These are phyloP conservation scores for Uloborus plumipes DNA, from an alignment of 2,888 invertebrate genomes.

Conservation along the genomic window DNA sequence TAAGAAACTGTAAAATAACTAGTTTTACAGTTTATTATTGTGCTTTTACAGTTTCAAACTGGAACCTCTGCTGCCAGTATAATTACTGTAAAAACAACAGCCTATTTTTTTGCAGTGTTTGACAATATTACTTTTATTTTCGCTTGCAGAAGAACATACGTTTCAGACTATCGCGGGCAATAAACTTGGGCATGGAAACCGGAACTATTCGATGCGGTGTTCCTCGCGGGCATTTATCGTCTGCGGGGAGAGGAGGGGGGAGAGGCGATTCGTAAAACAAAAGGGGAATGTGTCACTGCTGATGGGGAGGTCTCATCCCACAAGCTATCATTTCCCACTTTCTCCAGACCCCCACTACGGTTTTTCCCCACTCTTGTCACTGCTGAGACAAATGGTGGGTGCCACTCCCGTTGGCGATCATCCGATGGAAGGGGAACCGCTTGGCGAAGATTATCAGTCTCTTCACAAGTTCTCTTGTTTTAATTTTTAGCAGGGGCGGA, in stretches of 20 bases:
- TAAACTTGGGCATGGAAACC: not conserved
- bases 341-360: not conserved
- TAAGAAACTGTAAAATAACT: too few relatives aligned
- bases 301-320: constrained; percentile 19
- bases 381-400: constrained; percentile 30
- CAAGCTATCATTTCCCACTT: constrained; percentile 59
- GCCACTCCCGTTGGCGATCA: constrained; percentile 9
- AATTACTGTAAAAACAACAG: too few relatives aligned
- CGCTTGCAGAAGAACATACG: not conserved
- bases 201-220: constrained; percentile 1
- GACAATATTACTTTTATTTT: too few relatives aligned
- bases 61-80: too few relatives aligned
- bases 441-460: too few relatives aligned
- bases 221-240: not conserved
- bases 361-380: constrained; percentile 17
- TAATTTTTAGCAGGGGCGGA: too few relatives aligned
- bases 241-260: not conserved
- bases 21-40: too few relatives aligned
- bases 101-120: too few relatives aligned
- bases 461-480: too few relatives aligned
- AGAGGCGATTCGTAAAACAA: not conserved
- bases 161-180: not conserved
- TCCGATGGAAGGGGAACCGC: not conserved
- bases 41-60: too few relatives aligned
- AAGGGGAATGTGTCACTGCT: constrained; percentile 42